A percentile compares a stretch with the other conserved stretches of the same genome.
phyloP scores from a whole-genome alignment of 2,888 invertebrate genomes.

The Nephrotoma flavescens region DNA sequence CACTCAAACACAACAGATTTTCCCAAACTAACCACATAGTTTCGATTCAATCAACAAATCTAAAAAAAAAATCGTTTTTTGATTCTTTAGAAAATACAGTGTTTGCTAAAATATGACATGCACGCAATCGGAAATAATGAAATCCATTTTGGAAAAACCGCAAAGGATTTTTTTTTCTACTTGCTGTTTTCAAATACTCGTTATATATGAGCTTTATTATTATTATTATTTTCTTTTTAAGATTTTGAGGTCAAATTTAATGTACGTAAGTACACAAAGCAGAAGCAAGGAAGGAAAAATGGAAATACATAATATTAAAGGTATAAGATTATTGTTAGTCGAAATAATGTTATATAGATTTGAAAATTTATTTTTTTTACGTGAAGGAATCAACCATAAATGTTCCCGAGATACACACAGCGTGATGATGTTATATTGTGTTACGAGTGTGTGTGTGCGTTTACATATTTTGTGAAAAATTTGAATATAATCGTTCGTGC shows the following conservation, averaged over 20 bases:
- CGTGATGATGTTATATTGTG: not conserved
- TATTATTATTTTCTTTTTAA: not conserved
- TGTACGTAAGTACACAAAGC: not conserved
- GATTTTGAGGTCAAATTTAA: not conserved
- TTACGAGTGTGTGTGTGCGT: not conserved
- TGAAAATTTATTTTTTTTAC: not conserved
- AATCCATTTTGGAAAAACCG: not conserved
- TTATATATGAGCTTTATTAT: not conserved
- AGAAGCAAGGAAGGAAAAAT: not conserved
- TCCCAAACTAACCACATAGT: not conserved
- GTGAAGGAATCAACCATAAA: not conserved
- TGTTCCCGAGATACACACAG: not conserved
- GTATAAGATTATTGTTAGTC: not conserved
- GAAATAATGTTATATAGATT: not conserved
- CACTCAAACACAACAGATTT: not conserved
- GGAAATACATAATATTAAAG: not conserved
- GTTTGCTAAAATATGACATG: not conserved
- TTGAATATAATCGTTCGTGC: not conserved
- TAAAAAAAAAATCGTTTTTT: not conserved
- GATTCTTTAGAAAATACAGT: not conserved
- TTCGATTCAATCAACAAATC: not conserved
- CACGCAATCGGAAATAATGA: slow-evolving; percentile 5
- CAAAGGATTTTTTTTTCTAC: not conserved
- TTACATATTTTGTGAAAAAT: not conserved
- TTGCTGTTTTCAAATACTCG: not conserved